A percentile compares a stretch with the other conserved stretches of the same genome.
phyloP scores from a whole-genome alignment of 2,113 vertebrate species.

The Lepus timidus region DNA sequence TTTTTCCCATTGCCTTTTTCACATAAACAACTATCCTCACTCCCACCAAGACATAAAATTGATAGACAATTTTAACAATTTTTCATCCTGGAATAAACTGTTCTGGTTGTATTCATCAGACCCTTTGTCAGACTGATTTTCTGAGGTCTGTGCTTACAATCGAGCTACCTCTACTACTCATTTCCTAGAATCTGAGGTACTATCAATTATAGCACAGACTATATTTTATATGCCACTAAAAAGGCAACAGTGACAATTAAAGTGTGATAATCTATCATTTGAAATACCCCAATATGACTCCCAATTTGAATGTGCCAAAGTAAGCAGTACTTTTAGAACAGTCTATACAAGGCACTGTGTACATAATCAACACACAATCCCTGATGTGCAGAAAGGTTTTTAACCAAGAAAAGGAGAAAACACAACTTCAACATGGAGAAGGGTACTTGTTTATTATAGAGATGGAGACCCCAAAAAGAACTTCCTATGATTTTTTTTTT shows the following conservation, averaged over 20 bases:
- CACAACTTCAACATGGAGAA: not conserved
- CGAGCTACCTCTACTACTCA: not conserved
- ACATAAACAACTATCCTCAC: not conserved
- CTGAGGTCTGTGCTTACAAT: not conserved
- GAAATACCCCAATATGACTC: not conserved
- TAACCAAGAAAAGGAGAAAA: not conserved
- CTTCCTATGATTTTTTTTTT: not conserved
- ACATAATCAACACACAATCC: not conserved
- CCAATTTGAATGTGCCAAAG: slow-evolving; percentile 46
- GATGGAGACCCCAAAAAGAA: not conserved
- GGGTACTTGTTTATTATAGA: slow-evolving; percentile 22
- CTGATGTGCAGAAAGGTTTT: not conserved
- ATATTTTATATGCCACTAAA: not conserved
- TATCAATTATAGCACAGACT: not conserved
- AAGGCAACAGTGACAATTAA: not conserved
- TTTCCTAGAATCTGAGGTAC: not conserved
- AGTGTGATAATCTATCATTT: not conserved
- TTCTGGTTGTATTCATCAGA: not conserved
- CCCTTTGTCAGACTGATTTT: not conserved
- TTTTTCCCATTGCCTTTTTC: not conserved
- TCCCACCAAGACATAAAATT: not conserved
- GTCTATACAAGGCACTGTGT: not conserved
- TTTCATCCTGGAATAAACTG: not conserved
- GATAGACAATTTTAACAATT: not conserved
- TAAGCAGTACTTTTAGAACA: not conserved